Evolutionary conservation across 2,888 invertebrate species (phyloP), one percentile per base, ranked within the genome.

Genomic region (Sialis fuliginosa): DNA sequence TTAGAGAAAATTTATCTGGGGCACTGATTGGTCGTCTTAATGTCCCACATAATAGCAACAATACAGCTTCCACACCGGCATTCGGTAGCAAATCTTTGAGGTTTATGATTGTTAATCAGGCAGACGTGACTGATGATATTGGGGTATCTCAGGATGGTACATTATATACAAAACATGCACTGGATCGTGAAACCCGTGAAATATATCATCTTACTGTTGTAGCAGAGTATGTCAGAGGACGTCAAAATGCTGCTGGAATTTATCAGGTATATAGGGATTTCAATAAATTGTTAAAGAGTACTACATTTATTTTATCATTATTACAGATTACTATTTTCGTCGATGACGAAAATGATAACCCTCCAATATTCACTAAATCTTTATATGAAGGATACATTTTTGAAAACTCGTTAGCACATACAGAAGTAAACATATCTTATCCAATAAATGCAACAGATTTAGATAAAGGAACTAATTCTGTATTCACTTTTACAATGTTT

Each of bases 281-380:
- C 4, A 35, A 8, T 35, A 35, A 35, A 35, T 9, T 9, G n/a
- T 35, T 35, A n/a, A 9, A 35, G 4, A 35, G 3, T 35, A 35
- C 8, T 35, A 3, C 2, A 35, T 35, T 35, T 9, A 9, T 2
- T 35, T 35, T 42, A 32, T 31, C 44, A 33, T 44, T 43, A 10
- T 49, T 52, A 7, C 44, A 67, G 64, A 68, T 86, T 1, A 80
- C 78, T 8, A 73, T 90, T 33, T 69, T 78, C 47, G 86, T 90
- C 1, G 83, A 85, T 50, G 90, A 91, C 58, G 85, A 85, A 50
- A 90, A 91, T 57, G 90, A 90, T 57, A 89, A 89, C 57, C 74
- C 87, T 4, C 92, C 93, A 0, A 63, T 75, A 48, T 92, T 93
- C 60, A 79, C 81, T 52, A 65, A 74, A 8, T 59, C 72, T 1